A percentile compares a stretch with the other conserved stretches of the same genome.
Evolutionary conservation across 2,113 vertebrate species (phyloP).

Genomic region (Marmota flaviventris): DNA sequence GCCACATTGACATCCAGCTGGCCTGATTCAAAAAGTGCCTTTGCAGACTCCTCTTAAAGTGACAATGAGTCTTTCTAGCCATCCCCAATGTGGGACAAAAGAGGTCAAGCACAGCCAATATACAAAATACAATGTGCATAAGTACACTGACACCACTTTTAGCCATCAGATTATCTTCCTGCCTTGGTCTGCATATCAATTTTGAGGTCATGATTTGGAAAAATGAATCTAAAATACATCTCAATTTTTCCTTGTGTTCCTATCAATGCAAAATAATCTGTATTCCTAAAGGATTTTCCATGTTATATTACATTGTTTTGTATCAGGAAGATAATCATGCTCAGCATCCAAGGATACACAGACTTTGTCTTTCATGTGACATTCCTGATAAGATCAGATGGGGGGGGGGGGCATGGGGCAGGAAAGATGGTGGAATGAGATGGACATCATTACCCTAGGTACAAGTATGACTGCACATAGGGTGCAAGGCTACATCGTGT

Average conservation of each 20-base stretch:
- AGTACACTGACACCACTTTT: too few relatives aligned
- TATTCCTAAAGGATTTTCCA: background rate
- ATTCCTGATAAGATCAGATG: rapidly evolving
- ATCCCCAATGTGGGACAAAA: background rate
- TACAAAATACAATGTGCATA: background rate
- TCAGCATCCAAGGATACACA: background rate
- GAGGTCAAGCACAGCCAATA: background rate
- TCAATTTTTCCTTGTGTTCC: background rate
- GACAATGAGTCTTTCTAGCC: rapidly evolving
- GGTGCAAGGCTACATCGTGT: too few relatives aligned
- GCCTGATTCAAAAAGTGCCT: background rate
- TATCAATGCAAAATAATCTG: background rate
- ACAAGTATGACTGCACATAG: too few relatives aligned
- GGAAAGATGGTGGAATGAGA: too few relatives aligned
- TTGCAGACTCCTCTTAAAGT: too few relatives aligned
- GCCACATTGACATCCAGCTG: rapidly evolving
- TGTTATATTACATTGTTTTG: background rate
- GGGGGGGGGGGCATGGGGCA: too few relatives aligned
- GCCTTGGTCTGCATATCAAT: rapidly evolving
- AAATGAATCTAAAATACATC: too few relatives aligned
- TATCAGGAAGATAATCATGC: background rate
- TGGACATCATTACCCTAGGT: too few relatives aligned
- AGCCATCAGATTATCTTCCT: background rate
- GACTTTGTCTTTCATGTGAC: too few relatives aligned
- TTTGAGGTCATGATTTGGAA: background rate